Base-by-base conservation (phyloP, 2,888 invertebrate species). In the Podotricha telesiphe region DNA sequence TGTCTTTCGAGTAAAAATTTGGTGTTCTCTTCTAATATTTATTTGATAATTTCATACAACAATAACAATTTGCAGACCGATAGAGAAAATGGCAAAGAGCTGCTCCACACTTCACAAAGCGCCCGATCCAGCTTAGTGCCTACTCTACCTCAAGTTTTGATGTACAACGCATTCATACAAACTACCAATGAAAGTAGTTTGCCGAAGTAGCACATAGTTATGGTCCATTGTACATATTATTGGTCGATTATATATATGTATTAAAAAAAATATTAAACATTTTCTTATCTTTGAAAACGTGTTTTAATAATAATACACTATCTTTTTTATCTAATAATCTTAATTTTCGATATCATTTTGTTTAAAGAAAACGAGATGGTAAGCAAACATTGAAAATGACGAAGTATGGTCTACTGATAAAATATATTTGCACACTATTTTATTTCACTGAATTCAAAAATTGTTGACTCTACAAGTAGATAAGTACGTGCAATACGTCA, bases 101-200 rank as follows among this genome's bases (percentile, higher is more conserved):
- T 61, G 17, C 11, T 65, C 1, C 11, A 37, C 11, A 28, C 45
- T 15, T 13, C 20, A 10, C 55, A 5, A n/a, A 67, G 47, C 45
- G n/a, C 67, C 13, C 53, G 69, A 20, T 22, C 64, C 1, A 72
- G 72, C 20, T 47, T 72, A 3, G 72, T 50, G 2, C 67, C 72
- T 1, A 6, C 68, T 47, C 48, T 72, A n/a, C 72, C 72, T 10
- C 72, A 72, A 51, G 65, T 66, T 5, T 63, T 68, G 22, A 63
- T 72, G 19, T 67, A 56, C 58, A 68, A 70, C 19, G 72, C 72
- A 0, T 37, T 53, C 20, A 50, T 68, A 1, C 47, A 58, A 59
- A 47, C 58, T 4, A 40, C 28, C 19, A 19, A 17, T 48, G 48
- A 48, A 42, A 59, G 37, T 28, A 45, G 22, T n/a, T 17, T 28